Conservation (phyloP, 2,888 invertebrate genomes). For the Eurois occulta region DNA sequence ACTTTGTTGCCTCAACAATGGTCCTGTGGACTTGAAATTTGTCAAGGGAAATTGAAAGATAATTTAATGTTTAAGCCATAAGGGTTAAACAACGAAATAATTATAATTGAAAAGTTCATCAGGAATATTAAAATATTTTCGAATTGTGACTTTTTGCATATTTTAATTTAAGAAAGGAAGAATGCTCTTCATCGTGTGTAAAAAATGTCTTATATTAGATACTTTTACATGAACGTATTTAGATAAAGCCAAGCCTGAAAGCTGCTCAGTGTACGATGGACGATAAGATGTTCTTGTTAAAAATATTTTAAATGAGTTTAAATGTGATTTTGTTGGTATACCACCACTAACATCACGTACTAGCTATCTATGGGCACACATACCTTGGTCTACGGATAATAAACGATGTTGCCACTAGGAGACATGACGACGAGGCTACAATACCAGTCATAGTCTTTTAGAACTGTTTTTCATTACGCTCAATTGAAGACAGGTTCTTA, state of each 20-base stretch:
- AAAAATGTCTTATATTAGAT: neutral
- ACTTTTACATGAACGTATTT: neutral
- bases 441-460: neutral
- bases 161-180: neutral
- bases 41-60: conserved; percentile 61
- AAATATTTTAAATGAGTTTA: neutral
- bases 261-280: neutral
- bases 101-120: neutral
- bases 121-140: neutral
- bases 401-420: neutral
- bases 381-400: neutral
- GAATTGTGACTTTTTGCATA: neutral
- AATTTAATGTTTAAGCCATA: conserved; percentile 39
- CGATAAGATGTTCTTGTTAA: neutral
- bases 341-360: neutral
- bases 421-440: neutral
- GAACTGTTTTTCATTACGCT: neutral
- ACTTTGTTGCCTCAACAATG: conserved; percentile 73
- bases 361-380: neutral
- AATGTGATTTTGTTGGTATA: neutral
- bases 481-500: neutral
- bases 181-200: neutral
- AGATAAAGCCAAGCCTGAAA: neutral
- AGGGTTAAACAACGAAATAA: neutral
- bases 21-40: conserved; percentile 59